A percentile compares a stretch with the other conserved stretches of the same genome.
phyloP scores from a whole-genome alignment of 2,113 vertebrate genomes.

The Nycticebus coucang region DNA sequence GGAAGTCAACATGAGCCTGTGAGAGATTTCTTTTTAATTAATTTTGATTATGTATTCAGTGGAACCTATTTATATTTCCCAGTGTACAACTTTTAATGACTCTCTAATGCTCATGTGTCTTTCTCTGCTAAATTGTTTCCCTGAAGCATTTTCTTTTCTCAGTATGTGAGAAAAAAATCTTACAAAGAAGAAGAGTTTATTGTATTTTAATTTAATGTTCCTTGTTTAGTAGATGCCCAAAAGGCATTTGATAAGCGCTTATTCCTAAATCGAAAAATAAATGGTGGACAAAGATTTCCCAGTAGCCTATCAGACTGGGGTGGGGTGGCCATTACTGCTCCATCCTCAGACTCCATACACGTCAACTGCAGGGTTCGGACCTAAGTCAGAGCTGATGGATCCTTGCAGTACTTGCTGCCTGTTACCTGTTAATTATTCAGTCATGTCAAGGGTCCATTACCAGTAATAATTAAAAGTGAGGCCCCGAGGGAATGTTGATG shows the following conservation, averaged over 20 bases:
- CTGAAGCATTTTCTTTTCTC: conserved; percentile 67
- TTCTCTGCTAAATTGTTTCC: conserved; percentile 56
- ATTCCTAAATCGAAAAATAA: conserved; percentile 45
- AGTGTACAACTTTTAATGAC: conserved; percentile 60
- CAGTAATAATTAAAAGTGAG: neutral
- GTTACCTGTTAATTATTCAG: neutral
- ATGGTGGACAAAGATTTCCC: neutral
- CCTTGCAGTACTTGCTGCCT: rapidly evolving
- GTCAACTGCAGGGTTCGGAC: neutral
- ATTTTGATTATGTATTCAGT: conserved; percentile 72
- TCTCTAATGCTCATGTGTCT: conserved; percentile 58
- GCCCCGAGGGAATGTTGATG: neutral
- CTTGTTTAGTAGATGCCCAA: conserved; percentile 44
- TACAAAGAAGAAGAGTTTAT: conserved; percentile 34
- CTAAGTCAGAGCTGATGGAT: rapidly evolving
- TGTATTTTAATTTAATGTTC: conserved; percentile 68
- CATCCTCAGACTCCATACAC: neutral
- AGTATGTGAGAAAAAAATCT: conserved; percentile 41
- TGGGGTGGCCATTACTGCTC: neutral
- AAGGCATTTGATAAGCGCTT: conserved; percentile 41
- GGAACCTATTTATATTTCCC: conserved; percentile 67
- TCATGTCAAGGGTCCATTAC: neutral
- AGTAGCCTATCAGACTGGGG: too few species aligned
- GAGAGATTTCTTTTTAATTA: conserved; percentile 74
- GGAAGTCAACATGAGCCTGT: neutral